Conservation (phyloP, 2,113 vertebrate genomes). For the Phalacrocorax aristotelis region DNA sequence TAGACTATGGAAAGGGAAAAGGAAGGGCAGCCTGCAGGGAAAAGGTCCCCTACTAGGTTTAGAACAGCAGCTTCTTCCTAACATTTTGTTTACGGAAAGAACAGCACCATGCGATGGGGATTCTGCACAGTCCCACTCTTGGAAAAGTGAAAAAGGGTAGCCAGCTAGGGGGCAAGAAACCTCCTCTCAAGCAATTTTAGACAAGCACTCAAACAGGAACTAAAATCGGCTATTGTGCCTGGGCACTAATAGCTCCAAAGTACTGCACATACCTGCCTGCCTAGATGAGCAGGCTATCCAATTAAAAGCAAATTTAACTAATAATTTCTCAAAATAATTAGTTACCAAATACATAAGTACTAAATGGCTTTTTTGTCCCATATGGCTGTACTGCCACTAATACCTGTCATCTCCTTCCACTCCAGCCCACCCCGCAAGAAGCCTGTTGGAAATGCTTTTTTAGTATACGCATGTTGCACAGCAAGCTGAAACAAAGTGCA, state of each 20-base stretch:
- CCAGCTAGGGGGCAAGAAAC: neutral
- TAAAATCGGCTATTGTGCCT: neutral
- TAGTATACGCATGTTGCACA: neutral
- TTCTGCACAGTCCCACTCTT: neutral
- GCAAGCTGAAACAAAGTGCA: neutral
- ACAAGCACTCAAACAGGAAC: neutral
- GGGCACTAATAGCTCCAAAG: neutral
- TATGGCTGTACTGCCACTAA: neutral
- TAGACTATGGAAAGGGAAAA: neutral
- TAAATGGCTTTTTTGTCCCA: neutral
- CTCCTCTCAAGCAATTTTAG: neutral
- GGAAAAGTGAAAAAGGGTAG: neutral
- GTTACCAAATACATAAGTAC: neutral
- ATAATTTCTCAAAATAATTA: neutral
- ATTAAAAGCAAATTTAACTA: neutral
- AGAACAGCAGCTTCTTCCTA: neutral
- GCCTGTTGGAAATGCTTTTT: neutral
- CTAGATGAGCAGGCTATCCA: neutral
- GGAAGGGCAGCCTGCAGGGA: neutral
- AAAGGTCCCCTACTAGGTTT: neutral
- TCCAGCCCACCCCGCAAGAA: neutral
- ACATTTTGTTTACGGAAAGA: neutral
- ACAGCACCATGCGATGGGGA: neutral
- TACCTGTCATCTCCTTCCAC: neutral
- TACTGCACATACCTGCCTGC: neutral